Conservation (phyloP, 1,140 invertebrate genomes). For the Drosophila kohkoa region DNA sequence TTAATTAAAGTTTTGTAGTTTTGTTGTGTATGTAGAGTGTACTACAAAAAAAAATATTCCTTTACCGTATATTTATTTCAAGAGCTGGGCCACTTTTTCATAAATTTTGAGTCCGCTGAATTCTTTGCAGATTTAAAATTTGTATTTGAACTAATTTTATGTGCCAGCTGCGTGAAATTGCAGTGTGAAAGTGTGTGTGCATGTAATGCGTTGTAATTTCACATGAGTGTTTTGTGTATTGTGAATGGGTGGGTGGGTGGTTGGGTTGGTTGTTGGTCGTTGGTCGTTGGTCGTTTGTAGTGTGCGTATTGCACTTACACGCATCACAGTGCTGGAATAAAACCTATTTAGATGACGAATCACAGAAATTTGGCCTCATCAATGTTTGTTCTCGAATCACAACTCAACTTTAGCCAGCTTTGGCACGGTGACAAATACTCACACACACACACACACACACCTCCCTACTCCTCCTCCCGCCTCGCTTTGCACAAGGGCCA, state of each 20-base stretch:
- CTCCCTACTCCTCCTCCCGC: background rate
- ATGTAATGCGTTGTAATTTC: slow-evolving; percentile 70
- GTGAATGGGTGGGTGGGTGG: slow-evolving; percentile 37
- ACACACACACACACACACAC: background rate
- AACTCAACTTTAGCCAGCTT: slow-evolving; percentile 36
- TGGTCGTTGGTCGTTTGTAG: background rate
- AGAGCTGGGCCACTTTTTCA: background rate
- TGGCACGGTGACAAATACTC: background rate
- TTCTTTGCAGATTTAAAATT: slow-evolving; percentile 12
- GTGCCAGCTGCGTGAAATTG: slow-evolving; percentile 29
- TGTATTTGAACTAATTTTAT: slow-evolving; percentile 14
- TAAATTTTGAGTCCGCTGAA: background rate
- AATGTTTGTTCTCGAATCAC: slow-evolving; percentile 66
- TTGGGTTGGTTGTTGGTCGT: no score
- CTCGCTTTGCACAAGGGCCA: slow-evolving; percentile 15
- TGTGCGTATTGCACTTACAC: slow-evolving; percentile 30
- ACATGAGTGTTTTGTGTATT: slow-evolving; percentile 23
- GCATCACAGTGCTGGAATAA: slow-evolving; percentile 38
- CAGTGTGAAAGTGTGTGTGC: slow-evolving; percentile 32
- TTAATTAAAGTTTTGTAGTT: no score
- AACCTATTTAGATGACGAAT: slow-evolving; percentile 82
- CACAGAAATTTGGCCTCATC: slow-evolving; percentile 82
- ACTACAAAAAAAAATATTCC: no score
- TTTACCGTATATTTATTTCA: background rate
- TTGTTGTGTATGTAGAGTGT: no score